Base-by-base conservation (phyloP, 1,140 invertebrate genomes). In the Brachionus rubens region DNA sequence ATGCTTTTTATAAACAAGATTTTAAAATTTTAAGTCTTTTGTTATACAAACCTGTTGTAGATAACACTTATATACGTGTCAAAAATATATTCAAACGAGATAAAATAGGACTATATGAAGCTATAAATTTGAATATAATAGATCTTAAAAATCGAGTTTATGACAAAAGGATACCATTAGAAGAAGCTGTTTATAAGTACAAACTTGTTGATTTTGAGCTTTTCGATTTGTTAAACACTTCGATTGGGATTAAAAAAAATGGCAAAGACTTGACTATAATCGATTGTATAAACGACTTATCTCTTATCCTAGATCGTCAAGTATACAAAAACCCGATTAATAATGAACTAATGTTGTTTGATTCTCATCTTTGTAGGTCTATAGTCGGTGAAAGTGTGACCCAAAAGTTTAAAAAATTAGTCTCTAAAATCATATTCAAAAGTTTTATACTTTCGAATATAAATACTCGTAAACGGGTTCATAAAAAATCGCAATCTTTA, bases 31-130 rank as follows among this genome's bases (percentile, higher is more conserved):
- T 70, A n/a, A 21, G 46, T 47, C 43, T 70, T 14, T 70, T 70
- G 24, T 5, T 70, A 0, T 70, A 70, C 12, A 70, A 70, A 24
- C 43, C 67, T 24, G 0, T 33, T 7, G 12, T 70, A 1, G 40
- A 70, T 10, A 47, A 70, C 12, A 3, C 16, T 50, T 70, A 24
- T 3, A 70, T 70, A 10, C 2, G n/a, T 24, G 26, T 33, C 24
- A 33, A 47, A 4, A 30, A n/a, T 12, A 36, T 46, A 24, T 46
- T 24, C 28, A 26, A 30, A 1, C 67, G 67, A n/a, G 24, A 46
- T 46, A 70, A 30, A 33, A 47, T 70, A 28, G 67, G 67, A 26
- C 12, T 70, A 33, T 12, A 46, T 3, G 67, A 70, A 43, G 67
- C 67, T 6, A 7, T 70, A 6, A 70, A 47, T n/a, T 28, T 47